phyloP scores from a whole-genome alignment of 2,113 vertebrate species.

The Vireo altiloquus region DNA sequence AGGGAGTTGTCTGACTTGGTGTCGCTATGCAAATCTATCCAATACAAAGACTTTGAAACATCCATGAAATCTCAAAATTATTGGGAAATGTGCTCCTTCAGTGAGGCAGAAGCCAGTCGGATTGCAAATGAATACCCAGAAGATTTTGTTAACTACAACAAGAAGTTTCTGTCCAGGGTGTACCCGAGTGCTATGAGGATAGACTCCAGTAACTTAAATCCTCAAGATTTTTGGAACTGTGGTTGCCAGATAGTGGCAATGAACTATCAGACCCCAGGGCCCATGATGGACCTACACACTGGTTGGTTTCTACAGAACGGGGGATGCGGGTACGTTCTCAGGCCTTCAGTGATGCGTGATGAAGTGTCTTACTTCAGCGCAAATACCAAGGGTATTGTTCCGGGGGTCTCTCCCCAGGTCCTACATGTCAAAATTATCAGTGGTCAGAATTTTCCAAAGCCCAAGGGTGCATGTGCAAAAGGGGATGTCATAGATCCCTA shows the following conservation, averaged over 20 bases:
- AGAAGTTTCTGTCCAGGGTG: constrained; percentile 88
- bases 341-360: constrained; percentile 92
- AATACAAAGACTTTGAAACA: constrained; percentile 86
- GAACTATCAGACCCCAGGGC: constrained; percentile 95
- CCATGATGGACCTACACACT: constrained; percentile 94
- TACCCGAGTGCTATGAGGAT: constrained; percentile 91
- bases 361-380: constrained; percentile 97
- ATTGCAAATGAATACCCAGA: constrained; percentile 92
- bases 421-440: constrained; percentile 96
- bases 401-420: constrained; percentile 89
- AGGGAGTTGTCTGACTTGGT: constrained; percentile 91
- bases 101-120: constrained; percentile 89
- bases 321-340: constrained; percentile 90
- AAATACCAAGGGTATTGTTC: constrained; percentile 92
- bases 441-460: constrained; percentile 95
- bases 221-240: constrained; percentile 97
- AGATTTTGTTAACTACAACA: constrained; percentile 95
- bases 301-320: constrained; percentile 95
- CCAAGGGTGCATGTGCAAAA: constrained; percentile 94
- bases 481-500: constrained; percentile 98
- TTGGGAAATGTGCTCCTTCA: constrained; percentile 93
- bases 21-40: constrained; percentile 81
- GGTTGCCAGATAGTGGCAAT: constrained; percentile 96
- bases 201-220: constrained; percentile 96
- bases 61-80: constrained; percentile 85